These are phyloP conservation scores for Belgica antarctica DNA, from an alignment of 2,888 invertebrate species.

Conservation along the genomic window DNA sequence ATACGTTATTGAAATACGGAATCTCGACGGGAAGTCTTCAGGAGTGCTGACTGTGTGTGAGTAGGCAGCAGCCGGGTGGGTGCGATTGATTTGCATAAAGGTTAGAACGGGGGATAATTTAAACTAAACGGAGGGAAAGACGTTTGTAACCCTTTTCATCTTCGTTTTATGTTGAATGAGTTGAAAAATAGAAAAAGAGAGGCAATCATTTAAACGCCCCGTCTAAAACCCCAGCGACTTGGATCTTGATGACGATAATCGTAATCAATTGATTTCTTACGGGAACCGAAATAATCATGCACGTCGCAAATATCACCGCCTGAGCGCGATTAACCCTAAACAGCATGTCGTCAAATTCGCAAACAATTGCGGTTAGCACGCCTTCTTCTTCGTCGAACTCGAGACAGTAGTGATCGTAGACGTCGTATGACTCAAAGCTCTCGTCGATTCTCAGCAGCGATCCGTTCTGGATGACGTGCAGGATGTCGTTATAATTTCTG, in stretches of 20 bases:
- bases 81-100: too few species aligned
- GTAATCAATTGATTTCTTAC: too few species aligned
- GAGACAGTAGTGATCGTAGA: slow-evolving; percentile 52
- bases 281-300: slow-evolving; percentile 53
- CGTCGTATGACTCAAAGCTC: slow-evolving; percentile 49
- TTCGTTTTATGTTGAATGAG: too few species aligned
- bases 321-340: slow-evolving; percentile 49
- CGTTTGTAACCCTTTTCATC: background rate
- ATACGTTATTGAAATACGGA: slow-evolving; percentile 12
- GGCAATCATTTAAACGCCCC: background rate
- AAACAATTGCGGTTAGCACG: slow-evolving; percentile 51
- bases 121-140: slow-evolving; percentile 15
- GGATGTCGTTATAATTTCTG: slow-evolving; percentile 48
- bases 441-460: slow-evolving; percentile 51
- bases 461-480: slow-evolving; percentile 53
- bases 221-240: background rate
- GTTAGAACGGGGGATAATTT: too few species aligned
- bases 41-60: background rate
- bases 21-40: background rate
- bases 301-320: slow-evolving; percentile 49
- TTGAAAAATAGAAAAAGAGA: too few species aligned
- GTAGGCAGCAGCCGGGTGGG: background rate
- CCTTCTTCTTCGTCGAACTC: slow-evolving; percentile 51
- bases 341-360: slow-evolving; percentile 45
- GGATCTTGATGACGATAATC: background rate